phyloP scores from a whole-genome alignment of 2,888 invertebrate genomes.

The Perithous albicinctus region DNA sequence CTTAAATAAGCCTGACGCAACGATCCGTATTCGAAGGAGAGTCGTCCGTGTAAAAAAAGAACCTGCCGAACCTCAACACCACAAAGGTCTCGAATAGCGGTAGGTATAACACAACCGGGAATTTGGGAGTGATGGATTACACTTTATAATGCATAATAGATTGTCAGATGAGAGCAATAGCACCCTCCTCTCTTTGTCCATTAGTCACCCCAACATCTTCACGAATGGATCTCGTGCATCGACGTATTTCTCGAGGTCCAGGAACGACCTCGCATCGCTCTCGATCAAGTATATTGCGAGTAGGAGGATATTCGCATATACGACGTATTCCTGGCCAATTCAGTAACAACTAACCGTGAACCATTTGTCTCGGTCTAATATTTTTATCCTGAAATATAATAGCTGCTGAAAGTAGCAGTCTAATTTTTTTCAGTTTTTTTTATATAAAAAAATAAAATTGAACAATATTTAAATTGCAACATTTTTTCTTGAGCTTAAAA shows the following conservation, averaged over 20 bases:
- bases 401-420: no score
- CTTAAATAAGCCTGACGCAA: neutral
- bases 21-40: neutral
- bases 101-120: neutral
- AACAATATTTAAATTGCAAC: no score
- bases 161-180: neutral
- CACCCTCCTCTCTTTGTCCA: conserved; percentile 5
- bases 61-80: neutral
- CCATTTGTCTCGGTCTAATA: no score
- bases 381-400: no score
- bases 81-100: neutral
- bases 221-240: neutral
- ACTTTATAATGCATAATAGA: conserved; percentile 1
- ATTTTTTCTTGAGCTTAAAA: no score
- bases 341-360: no score
- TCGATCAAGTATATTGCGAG: conserved; percentile 50
- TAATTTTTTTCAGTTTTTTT: no score
- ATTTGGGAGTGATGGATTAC: neutral
- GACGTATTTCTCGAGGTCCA: conserved; percentile 24
- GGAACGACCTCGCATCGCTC: conserved; percentile 58
- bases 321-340: no score
- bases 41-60: neutral
- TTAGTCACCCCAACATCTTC: neutral
- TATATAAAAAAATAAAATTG: no score
- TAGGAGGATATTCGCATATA: conserved; percentile 18